Evolutionary conservation across 1,140 invertebrate genomes (phyloP), one percentile per base, ranked within the genome.

Genomic region (Aradophagus sp.): DNA sequence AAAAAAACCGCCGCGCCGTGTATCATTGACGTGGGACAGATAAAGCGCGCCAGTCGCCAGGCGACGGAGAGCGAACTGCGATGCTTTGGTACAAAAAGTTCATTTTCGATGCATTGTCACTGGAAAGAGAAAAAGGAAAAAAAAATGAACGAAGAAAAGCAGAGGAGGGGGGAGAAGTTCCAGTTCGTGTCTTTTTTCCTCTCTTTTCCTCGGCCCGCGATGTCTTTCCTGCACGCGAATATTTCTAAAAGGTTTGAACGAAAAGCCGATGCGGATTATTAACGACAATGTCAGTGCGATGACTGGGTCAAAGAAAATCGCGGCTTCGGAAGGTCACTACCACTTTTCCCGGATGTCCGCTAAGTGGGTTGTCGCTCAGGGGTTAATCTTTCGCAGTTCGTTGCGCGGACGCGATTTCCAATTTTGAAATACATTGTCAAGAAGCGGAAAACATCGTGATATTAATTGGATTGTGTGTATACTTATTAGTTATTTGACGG

Each of bases 21-120:
- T 52, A 47, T 67, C 47, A 67, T 47, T 12, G 27, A 12, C 65
- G 45, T 56, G 15, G n/a, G 35, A 31, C 27, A 66, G 44, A 58
- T 17, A 38, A 36, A 52, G 13, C 39, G 13, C 15, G 26, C 41
- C 12, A 50, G 26, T 17, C 8, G 5, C 32, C 5, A n/a, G 6
- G 10, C 19, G 14, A 66, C 52, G 10, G 14, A 44, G 52, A 66
- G 29, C 0, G 6, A 7, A 23, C 27, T 52, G 27, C 15, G 10
- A 26, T 52, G 56, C 50, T 68, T 55, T 36, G 17, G 29, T 16
- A 68, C 52, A 59, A 47, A 69, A 69, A 69, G 66, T 69, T 62
- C 66, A 69, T 62, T 62, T 56, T 62, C 56, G 32, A 69, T 62
- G 56, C 55, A 61, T 61, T 61, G 65, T 68, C 34, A 12, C 29